Base-by-base conservation (phyloP, 2,113 vertebrate species). In the Cettia cetti region DNA sequence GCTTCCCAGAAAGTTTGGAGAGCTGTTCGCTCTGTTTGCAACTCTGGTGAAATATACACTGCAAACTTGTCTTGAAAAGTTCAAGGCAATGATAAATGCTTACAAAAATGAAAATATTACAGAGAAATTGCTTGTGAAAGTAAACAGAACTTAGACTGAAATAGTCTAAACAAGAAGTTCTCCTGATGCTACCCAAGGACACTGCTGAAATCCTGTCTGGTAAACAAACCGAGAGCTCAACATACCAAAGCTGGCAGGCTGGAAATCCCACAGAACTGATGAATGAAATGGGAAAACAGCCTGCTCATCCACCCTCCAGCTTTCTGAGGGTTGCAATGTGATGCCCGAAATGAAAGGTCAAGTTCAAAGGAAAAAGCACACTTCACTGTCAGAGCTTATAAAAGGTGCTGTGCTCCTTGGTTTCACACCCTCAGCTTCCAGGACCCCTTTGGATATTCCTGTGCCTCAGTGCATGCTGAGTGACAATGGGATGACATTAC, bases 131-230 rank as follows among this genome's bases (percentile, higher is more conserved):
- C 64, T 82, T 80, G 21, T 64, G 72, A 75, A 90, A 74, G 61
- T 79, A 82, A 94, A 94, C 49, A 92, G 61, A 71, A 82, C 69
- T 86, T 60, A 69, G 72, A 59, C 39, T 23, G 52, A 71, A 70
- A 52, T 71, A 95, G 91, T 86, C 95, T 89, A 96, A 97, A 96
- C 93, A 97, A 91, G 70, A 89, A 92, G 69, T 71, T 56, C 86
- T 94, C 69, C 61, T 68, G 69, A 95, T 95, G 94, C 65, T 89
- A 95, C 53, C 27, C 86, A 97, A 96, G 94, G 96, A 89, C 10
- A 0, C 8, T 44, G 65, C 81, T 75, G 89, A 94, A 95, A 95
- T 95, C 91, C 86, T 84, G 86, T 93, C 91, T 79, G 61, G 81
- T 87, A 97, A 95, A 96, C 91, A 96, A 90, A 89, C 5, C 0